phyloP scores from a whole-genome alignment of 2,797 vertebrate genomes.

The Macrochelys suwanniensis region DNA sequence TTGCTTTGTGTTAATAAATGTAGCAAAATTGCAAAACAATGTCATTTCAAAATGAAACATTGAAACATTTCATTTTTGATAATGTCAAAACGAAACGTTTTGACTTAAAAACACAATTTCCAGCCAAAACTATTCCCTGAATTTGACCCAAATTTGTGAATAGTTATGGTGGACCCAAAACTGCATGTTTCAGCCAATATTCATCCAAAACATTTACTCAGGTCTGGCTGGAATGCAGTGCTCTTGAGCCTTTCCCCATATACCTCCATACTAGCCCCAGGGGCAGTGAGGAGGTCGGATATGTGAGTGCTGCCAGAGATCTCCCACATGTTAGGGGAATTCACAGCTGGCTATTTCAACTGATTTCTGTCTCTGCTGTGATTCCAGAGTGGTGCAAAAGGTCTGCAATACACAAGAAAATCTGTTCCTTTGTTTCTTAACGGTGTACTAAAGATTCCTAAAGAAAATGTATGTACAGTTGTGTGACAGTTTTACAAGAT shows the following conservation, averaged over 20 bases:
- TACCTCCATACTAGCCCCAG: not conserved
- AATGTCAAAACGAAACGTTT: not conserved
- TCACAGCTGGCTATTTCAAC: not conserved
- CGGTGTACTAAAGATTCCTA: constrained; percentile 19
- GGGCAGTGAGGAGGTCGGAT: constrained; percentile 4
- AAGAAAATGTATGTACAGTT: not conserved
- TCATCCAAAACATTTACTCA: not conserved
- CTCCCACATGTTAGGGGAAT: not conserved
- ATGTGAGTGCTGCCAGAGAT: constrained; percentile 20
- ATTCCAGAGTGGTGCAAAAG: constrained; percentile 21
- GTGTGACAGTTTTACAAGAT: not conserved
- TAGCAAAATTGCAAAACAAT: not conserved
- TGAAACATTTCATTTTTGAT: not conserved
- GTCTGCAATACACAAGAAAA: constrained; percentile 35
- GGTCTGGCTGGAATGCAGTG: not conserved
- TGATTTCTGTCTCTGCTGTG: constrained; percentile 1
- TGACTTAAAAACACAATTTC: not conserved
- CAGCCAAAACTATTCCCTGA: not conserved
- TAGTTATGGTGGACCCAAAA: not conserved
- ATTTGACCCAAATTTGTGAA: not conserved
- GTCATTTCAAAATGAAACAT: not conserved
- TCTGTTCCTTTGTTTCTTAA: constrained; percentile 42
- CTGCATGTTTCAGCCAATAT: not conserved
- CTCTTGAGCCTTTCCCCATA: not conserved
- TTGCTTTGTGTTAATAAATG: not conserved